phyloP scores from a whole-genome alignment of 2,888 invertebrate species.

The Ceramica pisi region DNA sequence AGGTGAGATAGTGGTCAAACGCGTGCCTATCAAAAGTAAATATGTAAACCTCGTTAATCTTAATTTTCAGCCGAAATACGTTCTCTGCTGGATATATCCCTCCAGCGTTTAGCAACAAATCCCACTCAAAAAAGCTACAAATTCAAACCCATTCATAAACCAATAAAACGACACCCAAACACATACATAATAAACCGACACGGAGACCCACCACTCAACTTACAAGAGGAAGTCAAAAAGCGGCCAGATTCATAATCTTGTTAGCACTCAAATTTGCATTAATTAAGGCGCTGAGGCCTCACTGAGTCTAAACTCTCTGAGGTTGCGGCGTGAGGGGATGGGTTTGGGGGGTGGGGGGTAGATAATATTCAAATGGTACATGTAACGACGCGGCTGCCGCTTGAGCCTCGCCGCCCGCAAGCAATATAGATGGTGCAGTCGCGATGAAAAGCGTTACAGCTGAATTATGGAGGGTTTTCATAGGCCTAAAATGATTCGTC shows the following conservation, averaged over 20 bases:
- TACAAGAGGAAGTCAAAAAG: slow-evolving; percentile 83
- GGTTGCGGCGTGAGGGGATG: slow-evolving; percentile 62
- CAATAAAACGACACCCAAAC: slow-evolving; percentile 63
- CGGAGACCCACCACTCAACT: slow-evolving; percentile 79
- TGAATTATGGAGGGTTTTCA: not conserved
- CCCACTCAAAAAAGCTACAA: not conserved
- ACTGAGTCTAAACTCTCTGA: slow-evolving; percentile 84
- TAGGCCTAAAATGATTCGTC: too few relatives aligned
- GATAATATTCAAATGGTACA: slow-evolving; percentile 91
- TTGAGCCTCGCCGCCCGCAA: slow-evolving; percentile 86
- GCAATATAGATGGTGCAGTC: slow-evolving; percentile 86
- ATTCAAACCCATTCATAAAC: slow-evolving; percentile 34
- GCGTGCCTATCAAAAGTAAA: too few relatives aligned
- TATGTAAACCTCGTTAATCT: too few relatives aligned
- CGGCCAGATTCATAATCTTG: slow-evolving; percentile 90
- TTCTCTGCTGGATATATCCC: too few relatives aligned
- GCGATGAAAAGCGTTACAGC: slow-evolving; percentile 60
- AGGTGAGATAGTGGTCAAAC: too few relatives aligned
- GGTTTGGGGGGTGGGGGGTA: slow-evolving; percentile 77
- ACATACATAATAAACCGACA: slow-evolving; percentile 62
- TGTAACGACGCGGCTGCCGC: slow-evolving; percentile 87
- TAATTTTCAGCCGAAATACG: too few relatives aligned
- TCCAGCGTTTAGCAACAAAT: not conserved
- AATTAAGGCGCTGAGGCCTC: slow-evolving; percentile 88
- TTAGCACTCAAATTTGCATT: slow-evolving; percentile 91